Base-by-base conservation (phyloP, 1,140 invertebrate species). In the Subanguina moxae region DNA sequence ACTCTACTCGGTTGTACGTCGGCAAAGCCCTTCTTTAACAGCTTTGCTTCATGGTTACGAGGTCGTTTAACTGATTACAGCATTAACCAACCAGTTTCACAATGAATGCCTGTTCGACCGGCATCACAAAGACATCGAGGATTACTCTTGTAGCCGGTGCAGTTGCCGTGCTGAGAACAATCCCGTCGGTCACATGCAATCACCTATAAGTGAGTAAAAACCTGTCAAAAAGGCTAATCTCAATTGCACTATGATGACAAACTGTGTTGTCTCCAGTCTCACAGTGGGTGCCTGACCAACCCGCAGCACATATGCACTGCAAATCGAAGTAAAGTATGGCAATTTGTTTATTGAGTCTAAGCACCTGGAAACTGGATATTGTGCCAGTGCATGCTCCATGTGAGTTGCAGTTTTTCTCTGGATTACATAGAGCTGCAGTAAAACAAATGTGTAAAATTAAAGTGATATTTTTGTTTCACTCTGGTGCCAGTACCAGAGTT, bases 331-430 rank as follows among this genome's bases (percentile, higher is more conserved):
- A n/a, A n/a, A n/a, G n/a, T n/a, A n/a, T n/a, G n/a, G n/a, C n/a
- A n/a, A n/a, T n/a, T n/a, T n/a, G n/a, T n/a, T n/a, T n/a, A n/a
- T n/a, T n/a, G n/a, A n/a, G n/a, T n/a, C n/a, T n/a, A n/a, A n/a
- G n/a, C n/a, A n/a, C 32, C 32, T 38, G n/a, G 17, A 21, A 52
- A 25, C 48, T 52, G 48, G n/a, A 3, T 7, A 15, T 15, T 19
- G 48, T 52, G n/a, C 48, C 48, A 15, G n/a, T 52, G 23, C 48
- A 52, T 25, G 48, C 48, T 19, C 48, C 48, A 25, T 52, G 48
- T 21, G 48, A 52, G 15, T 52, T 52, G 23, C 48, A 52, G n/a
- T 52, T 19, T 3, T 3, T 25, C 17, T 52, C 3, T 52, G 48
- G 23, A 15, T 19, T 52, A 15, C 48, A 52, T 5, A 52, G 48